phyloP scores from a whole-genome alignment of 2,888 invertebrate genomes.

The Troides helena region DNA sequence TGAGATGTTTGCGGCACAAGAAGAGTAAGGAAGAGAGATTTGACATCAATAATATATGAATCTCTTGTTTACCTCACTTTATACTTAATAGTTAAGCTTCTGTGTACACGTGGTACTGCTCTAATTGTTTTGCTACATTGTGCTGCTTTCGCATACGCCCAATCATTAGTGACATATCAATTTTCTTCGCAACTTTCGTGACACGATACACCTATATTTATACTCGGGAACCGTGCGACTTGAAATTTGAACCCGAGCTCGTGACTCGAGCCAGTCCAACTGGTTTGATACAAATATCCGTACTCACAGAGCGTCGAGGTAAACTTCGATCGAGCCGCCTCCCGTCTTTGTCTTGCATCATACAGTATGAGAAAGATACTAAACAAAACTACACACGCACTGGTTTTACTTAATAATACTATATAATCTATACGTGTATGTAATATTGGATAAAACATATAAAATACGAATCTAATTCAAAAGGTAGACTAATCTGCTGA shows the following conservation, averaged over 20 bases:
- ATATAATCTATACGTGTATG: conserved; percentile 6
- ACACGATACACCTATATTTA: conserved; percentile 40
- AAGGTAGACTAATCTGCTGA: no score
- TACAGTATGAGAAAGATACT: conserved; percentile 30
- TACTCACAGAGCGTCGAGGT: conserved; percentile 34
- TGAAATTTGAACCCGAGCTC: conserved; percentile 62
- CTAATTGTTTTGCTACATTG: neutral
- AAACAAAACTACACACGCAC: conserved; percentile 8
- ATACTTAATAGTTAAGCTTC: no score
- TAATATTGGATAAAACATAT: neutral
- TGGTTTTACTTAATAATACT: conserved; percentile 16
- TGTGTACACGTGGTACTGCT: no score
- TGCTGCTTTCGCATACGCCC: conserved; percentile 2
- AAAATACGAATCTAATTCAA: neutral
- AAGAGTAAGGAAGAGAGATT: no score
- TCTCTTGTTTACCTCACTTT: no score
- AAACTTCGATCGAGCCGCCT: conserved; percentile 18
- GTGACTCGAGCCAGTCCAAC: conserved; percentile 62
- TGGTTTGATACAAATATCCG: conserved; percentile 50
- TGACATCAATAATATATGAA: no score
- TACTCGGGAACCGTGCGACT: conserved; percentile 46
- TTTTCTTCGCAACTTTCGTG: conserved; percentile 25
- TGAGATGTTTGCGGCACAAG: no score
- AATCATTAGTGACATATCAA: conserved; percentile 9
- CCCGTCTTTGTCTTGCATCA: conserved; percentile 29